Evolutionary conservation across 2,797 vertebrate genomes (phyloP).

Genomic region (Semotilus atromaculatus): DNA sequence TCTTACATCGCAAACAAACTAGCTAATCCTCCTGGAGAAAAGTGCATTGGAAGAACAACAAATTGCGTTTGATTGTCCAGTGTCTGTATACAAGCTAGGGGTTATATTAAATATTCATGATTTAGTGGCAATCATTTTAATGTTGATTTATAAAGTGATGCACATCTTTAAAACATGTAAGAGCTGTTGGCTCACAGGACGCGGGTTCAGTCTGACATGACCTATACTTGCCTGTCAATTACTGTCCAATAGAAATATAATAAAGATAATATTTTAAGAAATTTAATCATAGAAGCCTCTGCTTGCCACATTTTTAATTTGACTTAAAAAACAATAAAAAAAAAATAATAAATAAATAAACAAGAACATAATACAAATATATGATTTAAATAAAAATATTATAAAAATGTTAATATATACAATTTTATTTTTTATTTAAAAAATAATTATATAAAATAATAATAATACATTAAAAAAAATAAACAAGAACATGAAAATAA

Average conservation of each 20-base stretch:
- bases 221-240: not conserved
- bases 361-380: no score
- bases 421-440: no score
- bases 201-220: not conserved
- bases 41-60: not conserved
- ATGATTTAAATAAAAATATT: no score
- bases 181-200: not conserved
- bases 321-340: not conserved
- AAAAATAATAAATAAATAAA: not conserved
- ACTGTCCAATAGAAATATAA: not conserved
- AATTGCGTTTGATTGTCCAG: not conserved
- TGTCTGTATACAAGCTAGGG: not conserved
- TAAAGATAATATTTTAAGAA: not conserved
- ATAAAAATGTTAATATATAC: no score
- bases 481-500: not conserved
- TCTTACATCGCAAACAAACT: constrained; percentile 6
- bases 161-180: not conserved
- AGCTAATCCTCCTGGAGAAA: not conserved
- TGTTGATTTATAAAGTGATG: not conserved
- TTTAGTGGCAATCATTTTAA: not conserved
- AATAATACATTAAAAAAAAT: not conserved
- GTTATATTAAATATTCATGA: constrained; percentile 10
- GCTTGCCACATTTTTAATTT: not conserved
- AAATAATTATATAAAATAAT: not conserved
- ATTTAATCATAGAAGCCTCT: not conserved